Evolutionary conservation across 2,888 invertebrate species (phyloP).

Genomic region (Drosophila colorata): DNA sequence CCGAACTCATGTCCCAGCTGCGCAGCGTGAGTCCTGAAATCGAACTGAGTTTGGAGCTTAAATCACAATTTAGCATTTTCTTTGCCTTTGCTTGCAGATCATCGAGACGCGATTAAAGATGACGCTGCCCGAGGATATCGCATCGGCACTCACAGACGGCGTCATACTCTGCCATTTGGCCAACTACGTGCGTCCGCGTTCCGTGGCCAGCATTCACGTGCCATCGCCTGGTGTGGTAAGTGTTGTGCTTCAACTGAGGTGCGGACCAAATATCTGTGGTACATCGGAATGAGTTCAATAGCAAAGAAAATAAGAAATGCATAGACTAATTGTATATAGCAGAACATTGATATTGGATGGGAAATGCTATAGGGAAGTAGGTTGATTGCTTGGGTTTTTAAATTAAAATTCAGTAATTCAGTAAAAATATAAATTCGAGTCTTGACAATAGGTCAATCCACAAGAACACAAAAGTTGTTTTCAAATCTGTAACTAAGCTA

Average conservation of each 20-base stretch:
- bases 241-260: slow-evolving; percentile 37
- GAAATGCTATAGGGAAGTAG: too few relatives aligned
- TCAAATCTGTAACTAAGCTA: too few relatives aligned
- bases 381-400: too few relatives aligned
- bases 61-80: neutral
- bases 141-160: slow-evolving; percentile 94
- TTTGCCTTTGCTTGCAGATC: slow-evolving; percentile 87
- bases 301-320: neutral
- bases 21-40: slow-evolving; percentile 88
- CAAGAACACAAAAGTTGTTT: too few relatives aligned
- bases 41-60: neutral
- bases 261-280: neutral
- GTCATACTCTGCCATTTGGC: slow-evolving; percentile 97
- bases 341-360: too few relatives aligned
- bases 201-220: slow-evolving; percentile 97
- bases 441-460: too few relatives aligned
- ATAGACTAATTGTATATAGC: too few relatives aligned
- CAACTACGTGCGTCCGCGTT: slow-evolving; percentile 95
- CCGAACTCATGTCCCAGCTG: slow-evolving; percentile 93
- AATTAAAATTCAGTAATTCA: too few relatives aligned
- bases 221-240: slow-evolving; percentile 96
- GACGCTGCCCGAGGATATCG: slow-evolving; percentile 93
- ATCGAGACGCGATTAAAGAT: slow-evolving; percentile 96
- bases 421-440: too few relatives aligned
- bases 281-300: neutral